Base-by-base conservation (phyloP, 2,797 vertebrate genomes). In the Gouania willdenowi region DNA sequence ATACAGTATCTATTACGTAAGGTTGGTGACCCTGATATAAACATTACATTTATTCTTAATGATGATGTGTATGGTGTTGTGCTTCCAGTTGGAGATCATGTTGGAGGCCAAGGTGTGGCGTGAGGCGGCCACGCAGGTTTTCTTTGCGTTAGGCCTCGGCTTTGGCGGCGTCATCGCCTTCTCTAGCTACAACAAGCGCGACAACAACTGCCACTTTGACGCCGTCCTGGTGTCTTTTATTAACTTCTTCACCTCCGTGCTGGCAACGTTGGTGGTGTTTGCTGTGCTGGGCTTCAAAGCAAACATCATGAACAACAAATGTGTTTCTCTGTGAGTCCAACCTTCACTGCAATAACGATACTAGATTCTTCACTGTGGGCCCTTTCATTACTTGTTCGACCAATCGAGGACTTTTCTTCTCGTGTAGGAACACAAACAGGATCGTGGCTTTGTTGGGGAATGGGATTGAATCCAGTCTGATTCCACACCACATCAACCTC, bases 181-280 rank as follows among this genome's bases (percentile, higher is more conserved):
- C 84, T 99, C 96, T 81, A 99, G 96, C 87, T 99, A 95, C 89
- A 99, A 98, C 90, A 98, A 97, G 79, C 90, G 93, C 62, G 90
- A 97, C 86, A 99, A 97, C 91, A 98, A 98, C 88, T 99, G 96
- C 87, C 95, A 99, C 83, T 98, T 98, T 8, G 95, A 99, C 29
- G 96, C 95, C 33, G 92, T 98, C 42, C 81, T 99, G 62, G 95
- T 98, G 78, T 93, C 95, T 44, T 91, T 98, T 27, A 94, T 99
- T 82, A 99, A 99, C 64, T 98, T 99, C 86, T 92, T 98, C 85
- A 98, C 95, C 38, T 98, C 95, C 14, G 90, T 98, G 64, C 86
- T 99, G 86, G 96, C 96, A 73, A 97, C 96, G 3, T 71, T 99
- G 84, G 96, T 99, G 75, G 96, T 99, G 75, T 98, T 98, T 52